These are phyloP conservation scores for Nasonia giraulti DNA, from an alignment of 1,140 invertebrate species.

Conservation along the genomic window DNA sequence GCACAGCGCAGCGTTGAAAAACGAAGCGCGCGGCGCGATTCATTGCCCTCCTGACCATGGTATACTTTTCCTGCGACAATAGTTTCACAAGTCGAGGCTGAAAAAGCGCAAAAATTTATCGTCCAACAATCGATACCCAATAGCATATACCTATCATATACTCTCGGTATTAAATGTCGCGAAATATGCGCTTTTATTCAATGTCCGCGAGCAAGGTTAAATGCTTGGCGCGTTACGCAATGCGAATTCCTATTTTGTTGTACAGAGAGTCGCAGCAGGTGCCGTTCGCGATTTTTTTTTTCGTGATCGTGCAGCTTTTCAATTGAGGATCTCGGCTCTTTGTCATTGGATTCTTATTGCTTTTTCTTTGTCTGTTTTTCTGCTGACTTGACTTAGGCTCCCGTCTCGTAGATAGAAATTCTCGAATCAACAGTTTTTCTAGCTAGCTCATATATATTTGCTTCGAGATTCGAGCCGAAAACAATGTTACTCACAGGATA, in stretches of 20 bases:
- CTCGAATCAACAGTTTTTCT: no score
- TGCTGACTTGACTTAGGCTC: no score
- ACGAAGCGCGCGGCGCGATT: no score
- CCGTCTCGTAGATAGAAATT: neutral
- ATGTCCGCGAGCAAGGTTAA: conserved; percentile 8
- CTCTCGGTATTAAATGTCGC: neutral
- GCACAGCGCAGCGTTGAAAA: no score
- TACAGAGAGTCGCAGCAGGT: neutral
- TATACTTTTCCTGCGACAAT: no score
- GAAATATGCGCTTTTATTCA: conserved; percentile 6
- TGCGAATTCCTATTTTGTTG: neutral
- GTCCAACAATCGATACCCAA: no score
- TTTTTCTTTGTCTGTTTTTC: no score
- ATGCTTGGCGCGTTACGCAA: neutral
- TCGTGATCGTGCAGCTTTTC: neutral
- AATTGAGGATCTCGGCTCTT: neutral
- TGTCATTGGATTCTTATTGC: neutral
- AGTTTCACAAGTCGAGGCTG: no score
- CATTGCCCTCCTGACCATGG: no score
- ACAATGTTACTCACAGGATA: neutral
- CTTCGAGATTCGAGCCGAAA: neutral
- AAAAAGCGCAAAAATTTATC: no score
- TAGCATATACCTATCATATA: no score
- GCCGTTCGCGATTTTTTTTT: neutral
- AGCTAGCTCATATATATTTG: no score